These are phyloP conservation scores for Sarcophilus harrisii DNA, from an alignment of 2,797 vertebrate genomes.

Conservation along the genomic window DNA sequence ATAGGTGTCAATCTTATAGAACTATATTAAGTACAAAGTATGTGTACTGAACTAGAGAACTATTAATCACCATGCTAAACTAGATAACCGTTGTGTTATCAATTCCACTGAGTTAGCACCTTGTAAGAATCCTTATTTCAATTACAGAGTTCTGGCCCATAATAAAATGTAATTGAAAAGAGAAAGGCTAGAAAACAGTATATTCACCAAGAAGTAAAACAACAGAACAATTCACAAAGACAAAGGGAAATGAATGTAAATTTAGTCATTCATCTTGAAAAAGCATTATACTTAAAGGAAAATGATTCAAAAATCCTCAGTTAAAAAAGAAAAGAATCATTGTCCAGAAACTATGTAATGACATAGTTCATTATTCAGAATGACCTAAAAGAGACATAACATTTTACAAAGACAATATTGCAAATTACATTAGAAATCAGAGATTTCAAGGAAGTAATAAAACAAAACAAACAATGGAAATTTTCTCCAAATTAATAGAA, in stretches of 20 bases:
- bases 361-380: neutral
- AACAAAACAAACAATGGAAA: neutral
- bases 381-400: neutral
- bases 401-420: neutral
- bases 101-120: no score
- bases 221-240: neutral
- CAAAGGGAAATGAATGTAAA: neutral
- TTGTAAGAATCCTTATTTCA: no score
- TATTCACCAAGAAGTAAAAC: neutral
- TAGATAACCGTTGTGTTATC: no score
- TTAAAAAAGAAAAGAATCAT: neutral
- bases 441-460: neutral
- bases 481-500: neutral
- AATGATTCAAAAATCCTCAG: neutral
- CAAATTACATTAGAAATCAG: neutral
- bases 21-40: no score
- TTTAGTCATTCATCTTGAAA: neutral
- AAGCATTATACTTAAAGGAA: neutral
- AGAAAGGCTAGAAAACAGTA: neutral
- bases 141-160: no score
- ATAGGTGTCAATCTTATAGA: no score
- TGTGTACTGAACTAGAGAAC: no score
- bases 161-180: neutral
- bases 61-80: no score
- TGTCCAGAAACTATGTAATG: neutral